These are phyloP conservation scores for Parapsyche elsis DNA, from an alignment of 1,140 invertebrate species.

Conservation along the genomic window DNA sequence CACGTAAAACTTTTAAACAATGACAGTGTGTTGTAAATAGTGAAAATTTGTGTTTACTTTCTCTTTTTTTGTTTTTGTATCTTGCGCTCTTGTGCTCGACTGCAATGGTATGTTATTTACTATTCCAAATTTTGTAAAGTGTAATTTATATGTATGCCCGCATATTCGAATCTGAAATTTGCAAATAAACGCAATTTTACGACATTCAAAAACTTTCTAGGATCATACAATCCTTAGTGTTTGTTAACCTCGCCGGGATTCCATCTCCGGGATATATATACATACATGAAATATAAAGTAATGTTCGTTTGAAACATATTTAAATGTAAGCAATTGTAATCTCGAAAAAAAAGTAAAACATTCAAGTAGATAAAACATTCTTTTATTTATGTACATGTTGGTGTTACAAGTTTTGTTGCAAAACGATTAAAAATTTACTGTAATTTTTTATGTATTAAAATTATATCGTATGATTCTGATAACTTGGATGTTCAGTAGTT, in stretches of 20 bases:
- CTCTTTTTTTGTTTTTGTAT: background rate
- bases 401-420: too few relatives aligned
- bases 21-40: conserved; percentile 13
- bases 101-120: background rate
- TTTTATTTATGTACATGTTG: conserved; percentile 29
- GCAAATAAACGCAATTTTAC: too few relatives aligned
- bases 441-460: too few relatives aligned
- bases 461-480: too few relatives aligned
- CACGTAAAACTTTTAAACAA: too few relatives aligned
- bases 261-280: background rate
- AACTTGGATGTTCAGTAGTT: too few relatives aligned
- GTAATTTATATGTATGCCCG: background rate
- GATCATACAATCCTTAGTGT: too few relatives aligned
- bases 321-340: conserved; percentile 52
- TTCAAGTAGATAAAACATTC: conserved; percentile 42
- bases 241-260: background rate
- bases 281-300: too few relatives aligned
- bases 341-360: conserved; percentile 47
- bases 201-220: too few relatives aligned
- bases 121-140: conserved; percentile 9
- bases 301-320: conserved; percentile 13
- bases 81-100: background rate
- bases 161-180: too few relatives aligned
- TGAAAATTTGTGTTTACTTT: background rate
- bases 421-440: too few relatives aligned